These are phyloP conservation scores for Drosophila oshimai DNA, from an alignment of 1,140 invertebrate species.

Conservation along the genomic window DNA sequence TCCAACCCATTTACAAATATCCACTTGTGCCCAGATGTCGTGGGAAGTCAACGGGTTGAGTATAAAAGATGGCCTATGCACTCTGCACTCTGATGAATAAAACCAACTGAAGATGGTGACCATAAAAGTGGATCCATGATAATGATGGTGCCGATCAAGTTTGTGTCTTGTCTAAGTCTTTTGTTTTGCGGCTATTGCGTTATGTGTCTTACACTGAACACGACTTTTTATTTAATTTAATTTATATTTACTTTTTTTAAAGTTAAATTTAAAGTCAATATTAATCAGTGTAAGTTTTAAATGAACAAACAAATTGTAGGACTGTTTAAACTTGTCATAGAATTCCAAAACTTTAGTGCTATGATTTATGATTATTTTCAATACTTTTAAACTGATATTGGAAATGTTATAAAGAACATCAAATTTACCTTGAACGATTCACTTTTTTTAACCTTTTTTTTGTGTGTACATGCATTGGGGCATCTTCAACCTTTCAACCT, in stretches of 20 bases:
- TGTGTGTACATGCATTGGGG: slow-evolving; percentile 6
- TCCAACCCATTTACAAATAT: slow-evolving; percentile 6
- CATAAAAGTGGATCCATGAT: slow-evolving; percentile 11
- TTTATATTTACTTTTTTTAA: background rate
- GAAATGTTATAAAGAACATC: too few species aligned
- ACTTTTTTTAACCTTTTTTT: background rate
- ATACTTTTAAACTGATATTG: too few species aligned
- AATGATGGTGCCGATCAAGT: slow-evolving; percentile 34
- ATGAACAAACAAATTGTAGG: too few species aligned
- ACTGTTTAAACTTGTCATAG: too few species aligned
- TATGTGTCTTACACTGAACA: background rate
- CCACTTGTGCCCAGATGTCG: background rate
- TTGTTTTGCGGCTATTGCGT: slow-evolving; percentile 32
- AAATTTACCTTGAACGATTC: background rate
- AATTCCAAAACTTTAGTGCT: too few species aligned
- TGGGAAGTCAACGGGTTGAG: slow-evolving; percentile 30
- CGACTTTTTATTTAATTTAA: background rate
- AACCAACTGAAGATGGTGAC: background rate
- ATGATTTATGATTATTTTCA: too few species aligned
- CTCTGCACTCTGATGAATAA: slow-evolving; percentile 20
- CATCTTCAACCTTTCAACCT: background rate
- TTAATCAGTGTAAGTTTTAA: too few species aligned
- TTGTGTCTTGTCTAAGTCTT: slow-evolving; percentile 57
- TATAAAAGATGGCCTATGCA: slow-evolving; percentile 1
- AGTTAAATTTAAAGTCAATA: background rate